These are phyloP conservation scores for Callosobruchus maculatus DNA, from an alignment of 2,888 invertebrate genomes.

Conservation along the genomic window DNA sequence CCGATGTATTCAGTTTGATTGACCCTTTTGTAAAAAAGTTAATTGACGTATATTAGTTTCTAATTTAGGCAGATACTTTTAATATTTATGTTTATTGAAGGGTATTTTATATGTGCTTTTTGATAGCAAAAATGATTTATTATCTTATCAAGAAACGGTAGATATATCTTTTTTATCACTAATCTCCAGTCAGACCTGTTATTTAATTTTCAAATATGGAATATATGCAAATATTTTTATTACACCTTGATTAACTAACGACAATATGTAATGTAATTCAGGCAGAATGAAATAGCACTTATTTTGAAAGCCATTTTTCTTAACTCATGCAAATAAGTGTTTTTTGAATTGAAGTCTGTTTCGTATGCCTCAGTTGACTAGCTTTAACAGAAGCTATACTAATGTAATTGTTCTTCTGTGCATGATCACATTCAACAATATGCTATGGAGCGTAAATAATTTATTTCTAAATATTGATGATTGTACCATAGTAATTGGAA, in stretches of 20 bases:
- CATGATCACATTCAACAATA: no score
- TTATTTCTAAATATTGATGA: no score
- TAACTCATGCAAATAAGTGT: no score
- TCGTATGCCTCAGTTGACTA: no score
- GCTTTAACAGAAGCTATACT: no score
- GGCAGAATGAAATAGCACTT: background rate
- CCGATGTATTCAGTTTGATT: conserved; percentile 13
- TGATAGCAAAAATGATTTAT: background rate
- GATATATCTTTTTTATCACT: background rate
- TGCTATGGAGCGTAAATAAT: no score
- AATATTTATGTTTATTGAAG: conserved; percentile 7
- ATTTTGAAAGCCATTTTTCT: no score
- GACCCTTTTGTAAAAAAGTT: conserved; percentile 36
- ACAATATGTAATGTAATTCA: no score
- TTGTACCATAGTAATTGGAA: no score
- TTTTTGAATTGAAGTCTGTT: no score
- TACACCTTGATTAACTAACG: background rate
- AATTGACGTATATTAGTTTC: conserved; percentile 24
- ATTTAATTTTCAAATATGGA: background rate
- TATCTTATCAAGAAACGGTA: background rate
- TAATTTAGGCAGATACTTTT: background rate
- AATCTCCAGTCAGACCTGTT: background rate
- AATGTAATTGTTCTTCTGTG: no score
- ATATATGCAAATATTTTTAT: background rate
- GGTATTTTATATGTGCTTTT: conserved; percentile 1